Percentiles rank a stretch among this genome's conserved stretches.
Evolutionary conservation across 35 echinoderm and acorn worm species (phyloP).

Genomic region (Eucidaris tribuloides): DNA sequence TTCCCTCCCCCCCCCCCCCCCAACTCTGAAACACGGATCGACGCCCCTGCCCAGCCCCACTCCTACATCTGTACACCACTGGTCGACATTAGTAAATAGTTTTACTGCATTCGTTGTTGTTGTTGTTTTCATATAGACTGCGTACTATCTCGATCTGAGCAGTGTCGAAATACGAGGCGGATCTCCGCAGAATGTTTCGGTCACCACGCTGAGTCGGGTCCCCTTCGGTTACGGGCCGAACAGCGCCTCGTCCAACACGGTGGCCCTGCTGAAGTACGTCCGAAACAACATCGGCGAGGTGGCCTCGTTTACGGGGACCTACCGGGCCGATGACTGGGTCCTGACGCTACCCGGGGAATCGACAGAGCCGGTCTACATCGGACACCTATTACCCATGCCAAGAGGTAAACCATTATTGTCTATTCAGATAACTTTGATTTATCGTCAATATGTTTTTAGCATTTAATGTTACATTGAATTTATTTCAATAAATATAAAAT

Average conservation of each 20-base stretch:
- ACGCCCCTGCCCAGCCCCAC: too few species aligned
- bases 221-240: constrained; percentile 79
- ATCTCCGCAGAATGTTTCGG: neutral
- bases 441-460: too few species aligned
- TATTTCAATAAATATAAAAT: too few species aligned
- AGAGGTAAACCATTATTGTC: too few species aligned
- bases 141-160: constrained; percentile 32
- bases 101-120: neutral
- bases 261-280: constrained; percentile 39
- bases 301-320: constrained; percentile 81
- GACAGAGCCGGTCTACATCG: neutral
- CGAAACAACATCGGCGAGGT: constrained; percentile 52
- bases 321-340: constrained; percentile 71
- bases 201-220: constrained; percentile 2
- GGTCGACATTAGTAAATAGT: neutral
- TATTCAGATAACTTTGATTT: too few species aligned
- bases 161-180: constrained; percentile 1
- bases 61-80: neutral
- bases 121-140: constrained; percentile 33
- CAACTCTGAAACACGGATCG: too few species aligned
- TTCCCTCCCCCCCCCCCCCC: too few species aligned
- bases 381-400: neutral
- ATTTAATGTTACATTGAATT: too few species aligned
- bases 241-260: constrained; percentile 54
- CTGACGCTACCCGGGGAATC: constrained; percentile 6